Evolutionary conservation across 2,888 invertebrate species (phyloP), one percentile per base, ranked within the genome.

Genomic region (Corythucha ciliata): DNA sequence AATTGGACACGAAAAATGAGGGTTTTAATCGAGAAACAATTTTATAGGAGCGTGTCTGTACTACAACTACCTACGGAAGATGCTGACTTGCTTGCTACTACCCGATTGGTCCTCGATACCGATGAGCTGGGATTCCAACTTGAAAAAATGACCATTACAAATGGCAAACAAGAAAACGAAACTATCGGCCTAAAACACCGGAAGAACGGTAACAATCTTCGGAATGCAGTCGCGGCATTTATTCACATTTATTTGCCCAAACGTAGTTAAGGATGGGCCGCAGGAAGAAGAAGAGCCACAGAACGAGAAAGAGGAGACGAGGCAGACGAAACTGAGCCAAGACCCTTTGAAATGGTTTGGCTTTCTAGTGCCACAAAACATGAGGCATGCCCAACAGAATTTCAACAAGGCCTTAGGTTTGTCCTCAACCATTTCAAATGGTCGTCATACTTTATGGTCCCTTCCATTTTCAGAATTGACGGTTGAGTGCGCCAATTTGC

Each of bases 341-440:
- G 78, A 91, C 66, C 89, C 91, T 0, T 66, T 90, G 25, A 79
- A 78, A 57, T 90, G 89, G 89, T 92, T 91, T 71, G 90, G 90
- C 10, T 77, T 88, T 32, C 68, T 92, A 27, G 85, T 89, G 0
- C 89, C 91, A 0, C 80, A 81, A 63, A 80, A 81, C 64, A 69
- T 92, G 62, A 78, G 81, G 61, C 75, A 73, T 58, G 86, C 89
- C 0, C 85, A 85, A 64, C 74, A 72, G 47, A 75, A 78, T 61
- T 92, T 87, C 64, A 77, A 79, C 61, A 79, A 78, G 60, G 74
- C 81, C 2, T 63, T 87, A 6, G 77, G 80, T 53, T 73, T 78
- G 65, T 70, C 77, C 27, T n/a, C n/a, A n/a, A n/a, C n/a, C n/a
- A n/a, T n/a, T n/a, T n/a, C n/a, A n/a, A n/a, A n/a, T n/a, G n/a